Evolutionary conservation across 2,797 vertebrate species (phyloP).

Genomic region (Bufotes viridis): DNA sequence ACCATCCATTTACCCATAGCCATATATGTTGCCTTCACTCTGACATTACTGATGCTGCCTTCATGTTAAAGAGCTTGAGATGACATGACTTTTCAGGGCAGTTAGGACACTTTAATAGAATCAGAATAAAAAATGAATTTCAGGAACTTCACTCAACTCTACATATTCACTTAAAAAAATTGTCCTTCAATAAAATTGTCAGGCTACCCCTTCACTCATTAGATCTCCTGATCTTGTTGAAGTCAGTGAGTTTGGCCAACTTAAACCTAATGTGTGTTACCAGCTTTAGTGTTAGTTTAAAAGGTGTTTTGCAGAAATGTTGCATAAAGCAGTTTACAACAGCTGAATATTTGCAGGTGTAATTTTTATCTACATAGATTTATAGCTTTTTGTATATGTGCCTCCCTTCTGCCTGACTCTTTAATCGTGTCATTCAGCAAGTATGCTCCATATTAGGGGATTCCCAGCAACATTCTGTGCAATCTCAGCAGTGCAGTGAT

Average conservation of each 20-base stretch:
- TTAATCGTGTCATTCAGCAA: conserved; percentile 7
- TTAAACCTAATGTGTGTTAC: neutral
- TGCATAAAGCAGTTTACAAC: neutral
- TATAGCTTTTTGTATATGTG: neutral
- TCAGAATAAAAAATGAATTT: no score
- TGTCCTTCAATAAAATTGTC: no score
- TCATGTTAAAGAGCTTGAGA: no score
- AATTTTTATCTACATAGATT: neutral
- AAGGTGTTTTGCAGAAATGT: neutral
- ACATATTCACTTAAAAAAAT: no score
- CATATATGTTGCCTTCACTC: no score
- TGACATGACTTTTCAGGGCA: no score
- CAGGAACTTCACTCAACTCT: no score
- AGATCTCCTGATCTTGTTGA: neutral
- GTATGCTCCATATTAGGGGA: conserved; percentile 40
- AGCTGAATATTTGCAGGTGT: neutral
- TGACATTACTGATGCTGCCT: no score
- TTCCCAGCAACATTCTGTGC: neutral
- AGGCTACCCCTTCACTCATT: no score
- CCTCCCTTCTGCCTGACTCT: neutral
- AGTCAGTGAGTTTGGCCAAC: neutral
- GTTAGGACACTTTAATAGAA: no score
- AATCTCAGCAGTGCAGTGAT: neutral
- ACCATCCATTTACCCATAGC: no score
- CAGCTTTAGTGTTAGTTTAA: neutral